Base-by-base conservation (phyloP, 30 jellyfish, hydroid and myxozoan species). In the Nemopilema nomurai region DNA sequence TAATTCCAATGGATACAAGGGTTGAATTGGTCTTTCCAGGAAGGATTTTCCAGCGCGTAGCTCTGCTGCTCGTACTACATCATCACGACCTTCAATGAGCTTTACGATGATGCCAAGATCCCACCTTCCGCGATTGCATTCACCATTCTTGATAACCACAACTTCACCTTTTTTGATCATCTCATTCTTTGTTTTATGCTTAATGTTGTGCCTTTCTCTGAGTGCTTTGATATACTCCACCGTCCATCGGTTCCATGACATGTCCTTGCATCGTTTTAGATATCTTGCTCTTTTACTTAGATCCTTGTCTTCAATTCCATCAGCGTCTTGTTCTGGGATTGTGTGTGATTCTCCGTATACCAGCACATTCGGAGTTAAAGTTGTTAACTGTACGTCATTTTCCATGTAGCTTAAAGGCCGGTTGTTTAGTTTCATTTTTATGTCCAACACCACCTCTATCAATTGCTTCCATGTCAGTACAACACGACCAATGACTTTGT, bases 351-450 rank as follows among this genome's bases (percentile, higher is more conserved):
- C 68, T 7, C 92, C 96, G 79, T 30, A 70, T 4, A 78, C 49
- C 49, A 87, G 50, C 24, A 27, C n/a, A 33, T 87, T 77, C n/a
- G n/a, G n/a, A n/a, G n/a, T n/a, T n/a, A n/a, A n/a, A n/a, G n/a
- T n/a, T n/a, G n/a, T n/a, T n/a, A 28, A 51, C 67, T 87, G 81
- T 25, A 78, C 64, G 65, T 87, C 96, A 69, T 87, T 92, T 63
- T 87, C 96, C 23, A 69, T 70, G 71, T 87, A 87, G 8, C 85
- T 33, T 33, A 87, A 67, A 16, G 96, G 92, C 25, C 96, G 62
- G 86, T 86, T 86, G 82, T 72, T 84, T 19, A 84, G 81, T 19
- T 70, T 71, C 26, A 32, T 50, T 30, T 84, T 71, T 17, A 84
- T 87, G 29, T 84, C 90, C 22, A 84, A 51, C 26, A 73, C 28